A percentile compares a stretch with the other conserved stretches of the same genome.
Evolutionary conservation across 2,888 invertebrate genomes (phyloP).

Genomic region (Eurois occulta): DNA sequence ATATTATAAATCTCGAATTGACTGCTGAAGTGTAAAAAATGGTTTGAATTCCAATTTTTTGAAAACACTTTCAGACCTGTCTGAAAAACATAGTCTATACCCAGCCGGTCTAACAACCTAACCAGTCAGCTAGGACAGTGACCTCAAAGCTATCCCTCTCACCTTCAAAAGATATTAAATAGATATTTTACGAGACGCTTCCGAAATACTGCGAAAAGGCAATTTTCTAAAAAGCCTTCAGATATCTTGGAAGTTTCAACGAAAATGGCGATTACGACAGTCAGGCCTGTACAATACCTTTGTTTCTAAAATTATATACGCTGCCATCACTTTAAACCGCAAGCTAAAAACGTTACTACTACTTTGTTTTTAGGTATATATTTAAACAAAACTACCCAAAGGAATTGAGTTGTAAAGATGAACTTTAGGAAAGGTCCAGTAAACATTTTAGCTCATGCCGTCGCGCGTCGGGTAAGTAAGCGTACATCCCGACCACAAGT

Average conservation of each 20-base stretch:
- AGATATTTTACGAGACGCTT: slow-evolving; percentile 47
- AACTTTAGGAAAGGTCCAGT: neutral
- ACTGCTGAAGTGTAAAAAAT: neutral
- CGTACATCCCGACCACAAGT: slow-evolving; percentile 21
- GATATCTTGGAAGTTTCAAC: slow-evolving; percentile 48
- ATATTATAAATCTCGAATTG: neutral
- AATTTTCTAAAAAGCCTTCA: slow-evolving; percentile 61
- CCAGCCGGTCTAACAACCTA: too few relatives aligned
- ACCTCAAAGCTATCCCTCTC: neutral
- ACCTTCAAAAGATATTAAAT: slow-evolving; percentile 49
- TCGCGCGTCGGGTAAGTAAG: slow-evolving; percentile 21
- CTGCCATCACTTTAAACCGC: neutral
- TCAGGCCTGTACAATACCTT: slow-evolving; percentile 4
- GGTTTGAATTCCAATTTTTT: neutral
- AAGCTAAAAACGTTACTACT: neutral
- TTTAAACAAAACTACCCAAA: neutral
- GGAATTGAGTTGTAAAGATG: neutral
- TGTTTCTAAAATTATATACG: slow-evolving; percentile 33
- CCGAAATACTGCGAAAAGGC: slow-evolving; percentile 38
- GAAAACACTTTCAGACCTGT: neutral
- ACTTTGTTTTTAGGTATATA: neutral
- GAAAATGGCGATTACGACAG: slow-evolving; percentile 23
- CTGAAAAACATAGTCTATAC: neutral
- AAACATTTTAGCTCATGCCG: slow-evolving; percentile 2
- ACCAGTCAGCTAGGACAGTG: neutral